Conservation (phyloP, 2,797 vertebrate genomes). For the Xyrichtys novacula region DNA sequence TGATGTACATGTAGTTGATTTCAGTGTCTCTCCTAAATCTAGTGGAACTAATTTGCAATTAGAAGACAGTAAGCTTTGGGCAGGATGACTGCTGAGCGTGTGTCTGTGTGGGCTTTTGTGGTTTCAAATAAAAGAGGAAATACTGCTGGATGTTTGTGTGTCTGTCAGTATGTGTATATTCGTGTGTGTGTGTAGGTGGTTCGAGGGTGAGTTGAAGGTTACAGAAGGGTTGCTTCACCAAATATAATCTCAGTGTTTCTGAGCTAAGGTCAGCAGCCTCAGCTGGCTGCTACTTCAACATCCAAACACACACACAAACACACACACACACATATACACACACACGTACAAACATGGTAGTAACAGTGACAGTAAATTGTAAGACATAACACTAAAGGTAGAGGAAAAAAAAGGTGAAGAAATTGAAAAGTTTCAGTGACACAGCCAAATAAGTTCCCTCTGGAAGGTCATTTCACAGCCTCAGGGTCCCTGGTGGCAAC, state of each 20-base stretch:
- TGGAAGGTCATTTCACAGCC: constrained; percentile 6
- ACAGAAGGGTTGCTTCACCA: constrained; percentile 46
- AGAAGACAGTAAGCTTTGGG: constrained; percentile 58
- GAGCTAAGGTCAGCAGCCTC: constrained; percentile 46
- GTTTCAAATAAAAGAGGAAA: constrained; percentile 28
- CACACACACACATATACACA: neutral
- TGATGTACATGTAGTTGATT: constrained; percentile 39
- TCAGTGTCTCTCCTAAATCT: constrained; percentile 59
- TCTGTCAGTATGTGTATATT: too few species aligned
- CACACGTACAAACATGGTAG: neutral
- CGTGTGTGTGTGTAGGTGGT: constrained; percentile 58
- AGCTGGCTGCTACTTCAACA: constrained; percentile 9
- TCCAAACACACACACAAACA: neutral
- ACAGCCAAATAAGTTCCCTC: constrained; percentile 6
- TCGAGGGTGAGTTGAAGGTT: constrained; percentile 54
- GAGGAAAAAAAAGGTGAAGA: neutral
- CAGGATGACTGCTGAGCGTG: constrained; percentile 47
- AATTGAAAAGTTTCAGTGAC: constrained; percentile 1
- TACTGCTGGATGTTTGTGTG: neutral
- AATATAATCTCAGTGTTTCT: constrained; percentile 60
- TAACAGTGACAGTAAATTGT: neutral
- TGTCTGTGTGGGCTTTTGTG: constrained; percentile 47
- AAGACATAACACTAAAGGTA: neutral
- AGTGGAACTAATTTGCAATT: constrained; percentile 76
- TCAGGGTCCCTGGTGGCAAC: constrained; percentile 14